A percentile compares a stretch with the other conserved stretches of the same genome.
Conservation (phyloP, 2,797 vertebrate species). For the Scolopax rusticola region DNA sequence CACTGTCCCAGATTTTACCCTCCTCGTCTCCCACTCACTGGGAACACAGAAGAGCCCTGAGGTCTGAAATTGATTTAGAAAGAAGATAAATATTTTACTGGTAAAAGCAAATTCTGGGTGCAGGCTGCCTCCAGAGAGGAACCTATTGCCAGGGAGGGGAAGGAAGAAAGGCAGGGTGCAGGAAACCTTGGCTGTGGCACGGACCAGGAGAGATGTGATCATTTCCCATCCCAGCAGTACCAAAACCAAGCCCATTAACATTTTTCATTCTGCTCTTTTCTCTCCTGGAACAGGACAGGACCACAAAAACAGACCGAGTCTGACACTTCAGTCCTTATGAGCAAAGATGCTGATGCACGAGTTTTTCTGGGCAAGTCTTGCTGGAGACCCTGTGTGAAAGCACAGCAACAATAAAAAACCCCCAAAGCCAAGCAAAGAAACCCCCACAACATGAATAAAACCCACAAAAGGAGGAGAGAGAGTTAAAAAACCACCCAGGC, state of each 20-base stretch:
- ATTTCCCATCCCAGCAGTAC: background rate
- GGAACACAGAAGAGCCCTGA: background rate
- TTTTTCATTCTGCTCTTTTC: background rate
- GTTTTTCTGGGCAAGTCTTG: background rate
- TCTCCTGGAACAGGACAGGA: background rate
- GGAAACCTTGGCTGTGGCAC: background rate
- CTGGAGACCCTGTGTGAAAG: background rate
- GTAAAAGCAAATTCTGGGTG: background rate
- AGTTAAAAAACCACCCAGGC: background rate
- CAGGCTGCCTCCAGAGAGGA: background rate
- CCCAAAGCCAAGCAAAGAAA: background rate
- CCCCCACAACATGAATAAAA: background rate
- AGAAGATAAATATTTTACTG: background rate
- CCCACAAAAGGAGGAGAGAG: background rate
- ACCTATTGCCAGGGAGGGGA: background rate
- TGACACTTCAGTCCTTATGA: background rate
- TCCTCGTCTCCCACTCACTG: background rate
- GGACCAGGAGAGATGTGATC: background rate
- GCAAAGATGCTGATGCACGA: background rate
- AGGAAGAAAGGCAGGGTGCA: background rate
- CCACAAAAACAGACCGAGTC: background rate
- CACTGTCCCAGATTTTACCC: background rate
- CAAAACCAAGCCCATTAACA: fast-evolving
- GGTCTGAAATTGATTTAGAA: background rate
- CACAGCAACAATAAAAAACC: background rate